Conservation (phyloP, 2,888 invertebrate genomes). For the Oligia latruncula region DNA sequence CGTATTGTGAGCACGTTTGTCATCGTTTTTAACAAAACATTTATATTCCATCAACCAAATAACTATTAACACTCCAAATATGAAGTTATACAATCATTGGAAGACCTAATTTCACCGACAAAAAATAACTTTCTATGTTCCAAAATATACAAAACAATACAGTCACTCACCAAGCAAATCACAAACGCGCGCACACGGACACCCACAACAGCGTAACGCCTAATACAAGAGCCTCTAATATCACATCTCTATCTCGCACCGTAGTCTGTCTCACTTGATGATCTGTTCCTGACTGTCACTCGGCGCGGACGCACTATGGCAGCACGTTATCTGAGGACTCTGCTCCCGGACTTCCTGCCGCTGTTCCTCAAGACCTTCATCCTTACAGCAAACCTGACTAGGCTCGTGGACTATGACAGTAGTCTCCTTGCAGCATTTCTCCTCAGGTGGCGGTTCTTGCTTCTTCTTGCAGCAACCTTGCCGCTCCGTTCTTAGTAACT, state of each 20-base stretch:
- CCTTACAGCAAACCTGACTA: conserved; percentile 66
- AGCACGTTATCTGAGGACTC: conserved; percentile 84
- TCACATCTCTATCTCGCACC: conserved; percentile 24
- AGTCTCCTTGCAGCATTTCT: conserved; percentile 71
- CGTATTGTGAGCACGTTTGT: conserved; percentile 35
- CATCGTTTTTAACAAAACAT: conserved; percentile 22
- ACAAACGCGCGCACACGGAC: conserved; percentile 40
- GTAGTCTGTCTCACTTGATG: conserved; percentile 65
- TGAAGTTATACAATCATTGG: conserved; percentile 16
- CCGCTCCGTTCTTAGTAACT: conserved; percentile 77
- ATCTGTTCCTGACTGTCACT: conserved; percentile 86
- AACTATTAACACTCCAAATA: conserved; percentile 10
- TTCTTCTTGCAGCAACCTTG: conserved; percentile 82
- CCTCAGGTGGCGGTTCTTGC: conserved; percentile 76
- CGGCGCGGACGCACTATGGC: conserved; percentile 74
- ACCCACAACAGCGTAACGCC: conserved; percentile 48
- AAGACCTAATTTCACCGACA: conserved; percentile 15
- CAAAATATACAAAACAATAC: conserved; percentile 5
- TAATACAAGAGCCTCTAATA: conserved; percentile 45
- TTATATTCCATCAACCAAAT: not conserved
- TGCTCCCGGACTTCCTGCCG: conserved; percentile 74
- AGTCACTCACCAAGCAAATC: conserved; percentile 1
- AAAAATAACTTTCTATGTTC: not conserved
- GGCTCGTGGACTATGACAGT: conserved; percentile 65
- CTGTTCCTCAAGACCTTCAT: conserved; percentile 60